phyloP scores from a whole-genome alignment of 2,888 invertebrate genomes.

The Escarpia spicata region DNA sequence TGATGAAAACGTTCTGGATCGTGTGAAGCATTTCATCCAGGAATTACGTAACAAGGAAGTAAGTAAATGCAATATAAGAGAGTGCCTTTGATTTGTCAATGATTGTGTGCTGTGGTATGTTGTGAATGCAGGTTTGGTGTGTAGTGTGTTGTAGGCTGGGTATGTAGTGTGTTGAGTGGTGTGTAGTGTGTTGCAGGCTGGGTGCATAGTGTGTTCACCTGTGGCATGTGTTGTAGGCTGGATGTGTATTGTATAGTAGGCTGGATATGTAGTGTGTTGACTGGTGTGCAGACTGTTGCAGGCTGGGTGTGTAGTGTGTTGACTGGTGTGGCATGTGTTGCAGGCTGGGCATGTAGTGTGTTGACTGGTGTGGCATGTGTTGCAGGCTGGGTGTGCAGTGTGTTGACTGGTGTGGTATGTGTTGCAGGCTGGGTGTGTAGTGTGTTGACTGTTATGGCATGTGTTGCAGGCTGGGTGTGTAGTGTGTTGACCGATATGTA shows the following conservation, averaged over 20 bases:
- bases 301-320: background rate
- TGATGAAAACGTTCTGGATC: conserved; percentile 62
- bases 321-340: background rate
- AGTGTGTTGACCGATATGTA: background rate
- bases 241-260: background rate
- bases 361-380: background rate
- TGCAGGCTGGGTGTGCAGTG: background rate
- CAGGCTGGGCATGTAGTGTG: background rate
- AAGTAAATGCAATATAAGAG: conserved; percentile 44
- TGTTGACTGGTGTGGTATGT: background rate
- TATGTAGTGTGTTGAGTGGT: background rate
- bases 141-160: background rate
- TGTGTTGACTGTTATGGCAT: background rate
- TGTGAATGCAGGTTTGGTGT: background rate
- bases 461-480: background rate
- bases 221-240: background rate
- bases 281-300: background rate
- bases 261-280: background rate
- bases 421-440: background rate
- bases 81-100: background rate
- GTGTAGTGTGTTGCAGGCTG: background rate
- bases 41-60: conserved; percentile 58
- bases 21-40: conserved; percentile 61
- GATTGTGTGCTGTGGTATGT: background rate
- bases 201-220: background rate